Conservation (phyloP, 2,797 vertebrate genomes). For the Gambelia wislizenii region DNA sequence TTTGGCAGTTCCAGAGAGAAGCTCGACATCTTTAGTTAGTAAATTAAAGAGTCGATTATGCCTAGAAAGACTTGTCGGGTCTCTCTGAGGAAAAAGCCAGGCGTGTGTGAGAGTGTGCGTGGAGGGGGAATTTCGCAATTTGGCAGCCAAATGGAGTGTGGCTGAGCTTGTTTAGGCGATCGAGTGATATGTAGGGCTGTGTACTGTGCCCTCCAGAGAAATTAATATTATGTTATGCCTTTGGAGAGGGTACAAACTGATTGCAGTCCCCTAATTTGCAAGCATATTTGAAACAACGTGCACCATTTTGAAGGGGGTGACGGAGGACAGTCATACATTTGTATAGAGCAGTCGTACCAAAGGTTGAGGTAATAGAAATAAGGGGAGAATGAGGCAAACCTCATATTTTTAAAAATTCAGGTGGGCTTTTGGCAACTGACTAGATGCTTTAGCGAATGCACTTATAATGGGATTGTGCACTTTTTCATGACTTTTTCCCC, state of each 20-base stretch:
- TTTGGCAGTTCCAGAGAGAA: slow-evolving; percentile 15
- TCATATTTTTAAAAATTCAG: no score
- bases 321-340: no score
- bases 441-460: no score
- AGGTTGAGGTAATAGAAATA: no score
- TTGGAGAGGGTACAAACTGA: no score
- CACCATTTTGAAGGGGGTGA: neutral
- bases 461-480: no score
- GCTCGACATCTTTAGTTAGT: neutral
- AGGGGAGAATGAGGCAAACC: no score
- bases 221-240: neutral
- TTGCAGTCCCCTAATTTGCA: neutral
- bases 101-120: neutral
- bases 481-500: no score
- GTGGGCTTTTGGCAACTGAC: no score
- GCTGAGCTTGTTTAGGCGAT: neutral
- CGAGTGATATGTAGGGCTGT: neutral
- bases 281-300: neutral
- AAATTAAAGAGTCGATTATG: neutral
- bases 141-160: neutral
- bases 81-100: neutral
- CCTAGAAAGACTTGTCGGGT: neutral
- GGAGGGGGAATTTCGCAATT: neutral
- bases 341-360: no score
- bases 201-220: neutral